A percentile compares a stretch with the other conserved stretches of the same genome.
Conservation (phyloP, 2,797 vertebrate species). For the Dendrocincla tyrannina region DNA sequence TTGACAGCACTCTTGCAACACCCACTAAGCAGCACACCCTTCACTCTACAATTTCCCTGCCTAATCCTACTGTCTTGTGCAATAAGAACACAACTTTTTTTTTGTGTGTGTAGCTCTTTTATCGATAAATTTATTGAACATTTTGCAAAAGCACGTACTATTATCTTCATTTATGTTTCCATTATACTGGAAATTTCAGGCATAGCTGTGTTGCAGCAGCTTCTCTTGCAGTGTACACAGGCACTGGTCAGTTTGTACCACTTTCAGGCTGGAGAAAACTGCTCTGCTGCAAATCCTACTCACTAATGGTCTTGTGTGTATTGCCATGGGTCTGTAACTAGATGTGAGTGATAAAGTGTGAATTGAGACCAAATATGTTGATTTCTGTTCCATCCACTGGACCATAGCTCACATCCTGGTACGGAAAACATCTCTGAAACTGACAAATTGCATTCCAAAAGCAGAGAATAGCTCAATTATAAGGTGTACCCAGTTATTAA, state of each 20-base stretch:
- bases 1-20: not conserved
- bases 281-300: not conserved
- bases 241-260: not conserved
- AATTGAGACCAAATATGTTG: not conserved
- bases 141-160: not conserved
- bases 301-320: not conserved
- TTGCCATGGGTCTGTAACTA: not conserved
- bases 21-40: not conserved
- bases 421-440: not conserved
- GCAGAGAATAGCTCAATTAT: not conserved
- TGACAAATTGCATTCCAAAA: not conserved
- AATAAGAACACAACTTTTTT: not conserved
- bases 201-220: not conserved
- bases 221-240: fast-evolving
- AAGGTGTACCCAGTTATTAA: not conserved
- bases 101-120: not conserved
- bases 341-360: not conserved
- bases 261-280: not conserved
- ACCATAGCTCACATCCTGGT: not conserved
- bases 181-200: not conserved
- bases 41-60: not conserved
- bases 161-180: not conserved
- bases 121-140: not conserved
- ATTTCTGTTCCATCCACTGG: not conserved
- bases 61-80: not conserved